phyloP scores from a whole-genome alignment of 2,888 invertebrate genomes.

The Ganaspis brasiliensis region DNA sequence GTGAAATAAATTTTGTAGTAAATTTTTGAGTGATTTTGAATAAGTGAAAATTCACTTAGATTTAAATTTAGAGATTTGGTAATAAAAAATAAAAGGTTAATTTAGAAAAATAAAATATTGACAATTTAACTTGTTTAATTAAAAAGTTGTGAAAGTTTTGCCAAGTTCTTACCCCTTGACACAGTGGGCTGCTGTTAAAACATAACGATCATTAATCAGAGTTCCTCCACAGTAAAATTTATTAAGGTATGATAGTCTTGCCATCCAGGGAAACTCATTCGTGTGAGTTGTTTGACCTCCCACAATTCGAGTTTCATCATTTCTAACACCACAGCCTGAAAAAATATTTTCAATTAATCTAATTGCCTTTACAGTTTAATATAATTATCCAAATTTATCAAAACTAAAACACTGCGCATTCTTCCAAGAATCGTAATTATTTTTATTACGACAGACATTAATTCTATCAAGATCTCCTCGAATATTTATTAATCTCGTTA shows the following conservation, averaged over 20 bases:
- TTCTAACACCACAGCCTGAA: constrained; percentile 91
- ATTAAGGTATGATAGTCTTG: constrained; percentile 91
- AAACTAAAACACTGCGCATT: too few relatives aligned
- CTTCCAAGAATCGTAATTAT: too few relatives aligned
- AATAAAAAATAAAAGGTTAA: background rate
- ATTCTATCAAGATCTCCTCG: too few relatives aligned
- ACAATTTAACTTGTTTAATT: constrained; percentile 16
- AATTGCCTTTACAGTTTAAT: background rate
- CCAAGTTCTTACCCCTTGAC: constrained; percentile 88
- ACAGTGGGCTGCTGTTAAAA: constrained; percentile 94
- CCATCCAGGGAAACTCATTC: constrained; percentile 96
- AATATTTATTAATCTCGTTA: too few relatives aligned
- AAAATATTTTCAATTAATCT: constrained; percentile 44
- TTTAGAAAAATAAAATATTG: background rate
- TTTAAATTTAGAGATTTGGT: too few relatives aligned
- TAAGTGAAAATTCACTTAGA: too few relatives aligned
- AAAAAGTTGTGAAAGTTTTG: background rate
- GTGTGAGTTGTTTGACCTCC: constrained; percentile 89
- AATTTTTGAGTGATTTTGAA: too few relatives aligned
- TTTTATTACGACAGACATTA: too few relatives aligned
- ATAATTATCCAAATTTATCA: too few relatives aligned
- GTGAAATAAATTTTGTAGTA: too few relatives aligned
- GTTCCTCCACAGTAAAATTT: constrained; percentile 95
- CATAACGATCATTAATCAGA: constrained; percentile 93
- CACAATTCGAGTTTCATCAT: constrained; percentile 91